phyloP scores from a whole-genome alignment of 2,113 vertebrate species.

The Platysternon megacephalum region DNA sequence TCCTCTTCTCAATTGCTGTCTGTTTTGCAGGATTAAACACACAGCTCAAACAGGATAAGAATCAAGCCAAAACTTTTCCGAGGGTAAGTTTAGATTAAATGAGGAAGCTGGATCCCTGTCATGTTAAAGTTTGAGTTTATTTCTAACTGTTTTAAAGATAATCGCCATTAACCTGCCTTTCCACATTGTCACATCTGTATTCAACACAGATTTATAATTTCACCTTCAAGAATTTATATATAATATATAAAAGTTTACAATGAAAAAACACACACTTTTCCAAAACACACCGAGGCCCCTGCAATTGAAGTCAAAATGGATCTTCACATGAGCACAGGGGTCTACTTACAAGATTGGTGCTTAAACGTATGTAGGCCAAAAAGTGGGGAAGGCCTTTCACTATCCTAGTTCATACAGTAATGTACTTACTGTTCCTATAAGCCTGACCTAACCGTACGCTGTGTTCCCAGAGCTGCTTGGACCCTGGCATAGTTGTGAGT shows the following conservation, averaged over 20 bases:
- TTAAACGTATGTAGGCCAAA: not conserved
- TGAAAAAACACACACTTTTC: not conserved
- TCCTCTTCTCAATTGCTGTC: not conserved
- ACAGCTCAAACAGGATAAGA: not conserved
- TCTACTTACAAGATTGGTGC: not conserved
- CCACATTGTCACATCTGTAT: not conserved
- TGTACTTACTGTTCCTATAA: not conserved
- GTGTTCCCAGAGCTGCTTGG: not conserved
- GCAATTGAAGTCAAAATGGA: not conserved
- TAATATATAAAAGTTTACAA: not conserved
- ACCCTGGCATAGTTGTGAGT: not conserved
- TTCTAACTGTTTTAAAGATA: not conserved
- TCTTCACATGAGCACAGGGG: not conserved
- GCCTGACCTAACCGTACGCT: not conserved
- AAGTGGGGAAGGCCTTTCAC: not conserved
- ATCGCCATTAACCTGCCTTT: not conserved
- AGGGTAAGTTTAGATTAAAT: not conserved
- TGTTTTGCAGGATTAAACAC: not conserved
- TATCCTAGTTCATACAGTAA: not conserved
- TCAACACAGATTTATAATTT: not conserved
- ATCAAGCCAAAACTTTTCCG: not conserved
- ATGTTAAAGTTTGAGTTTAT: not conserved
- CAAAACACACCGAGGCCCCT: not conserved
- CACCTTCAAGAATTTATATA: not conserved
- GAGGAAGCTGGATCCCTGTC: not conserved